phyloP scores from a whole-genome alignment of 2,797 vertebrate genomes.

The Peromyscus nudipes region DNA sequence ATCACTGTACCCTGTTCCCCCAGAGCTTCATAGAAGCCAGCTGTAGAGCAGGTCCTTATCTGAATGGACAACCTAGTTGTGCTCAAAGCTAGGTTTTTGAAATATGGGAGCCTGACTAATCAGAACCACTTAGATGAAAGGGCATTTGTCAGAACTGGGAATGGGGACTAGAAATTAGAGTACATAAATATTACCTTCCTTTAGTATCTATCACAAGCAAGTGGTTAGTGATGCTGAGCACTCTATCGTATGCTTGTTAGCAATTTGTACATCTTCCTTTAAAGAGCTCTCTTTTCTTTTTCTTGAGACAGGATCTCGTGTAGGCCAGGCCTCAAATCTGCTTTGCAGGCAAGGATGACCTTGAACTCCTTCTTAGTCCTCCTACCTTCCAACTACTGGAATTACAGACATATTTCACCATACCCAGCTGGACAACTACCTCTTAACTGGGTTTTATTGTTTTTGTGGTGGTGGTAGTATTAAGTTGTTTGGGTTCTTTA shows the following conservation, averaged over 20 bases:
- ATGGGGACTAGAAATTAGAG: neutral
- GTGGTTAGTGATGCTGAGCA: neutral
- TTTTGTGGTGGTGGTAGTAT: neutral
- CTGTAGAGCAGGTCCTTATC: neutral
- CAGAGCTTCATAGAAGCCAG: slow-evolving; percentile 27
- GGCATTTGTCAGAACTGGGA: neutral
- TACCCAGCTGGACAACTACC: neutral
- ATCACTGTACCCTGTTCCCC: neutral
- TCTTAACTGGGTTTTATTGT: neutral
- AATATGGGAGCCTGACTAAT: neutral
- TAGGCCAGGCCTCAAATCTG: neutral
- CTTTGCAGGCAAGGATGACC: neutral
- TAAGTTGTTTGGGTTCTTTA: slow-evolving; percentile 30
- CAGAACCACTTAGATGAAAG: slow-evolving; percentile 43
- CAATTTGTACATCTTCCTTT: neutral
- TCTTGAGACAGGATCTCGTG: neutral
- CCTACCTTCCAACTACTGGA: neutral
- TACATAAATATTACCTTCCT: neutral
- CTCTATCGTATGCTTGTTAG: slow-evolving; percentile 2
- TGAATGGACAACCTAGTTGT: neutral
- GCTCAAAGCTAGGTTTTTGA: slow-evolving; percentile 25
- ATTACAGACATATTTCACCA: neutral
- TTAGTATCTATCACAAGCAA: neutral
- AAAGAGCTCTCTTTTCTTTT: neutral
- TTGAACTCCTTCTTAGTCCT: neutral